phyloP scores from a whole-genome alignment of 1,140 invertebrate genomes.

The Lycorma delicatula region DNA sequence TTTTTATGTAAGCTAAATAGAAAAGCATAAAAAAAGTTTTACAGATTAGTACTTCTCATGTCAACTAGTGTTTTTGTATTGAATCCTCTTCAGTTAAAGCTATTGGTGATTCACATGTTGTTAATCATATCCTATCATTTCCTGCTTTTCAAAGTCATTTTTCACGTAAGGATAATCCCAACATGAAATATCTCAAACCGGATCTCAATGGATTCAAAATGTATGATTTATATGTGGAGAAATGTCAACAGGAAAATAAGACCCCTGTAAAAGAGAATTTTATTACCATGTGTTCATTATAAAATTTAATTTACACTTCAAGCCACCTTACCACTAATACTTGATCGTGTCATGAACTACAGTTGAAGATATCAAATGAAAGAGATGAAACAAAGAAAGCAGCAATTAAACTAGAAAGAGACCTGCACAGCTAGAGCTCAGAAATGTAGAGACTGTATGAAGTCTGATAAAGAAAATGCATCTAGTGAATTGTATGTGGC shows the following conservation, averaged over 20 bases:
- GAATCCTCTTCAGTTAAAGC: no score
- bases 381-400: not conserved
- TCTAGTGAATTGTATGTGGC: not conserved
- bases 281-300: conserved; percentile 20
- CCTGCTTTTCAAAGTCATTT: conserved; percentile 19
- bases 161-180: conserved; percentile 16
- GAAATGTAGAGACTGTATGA: conserved; percentile 4
- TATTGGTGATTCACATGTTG: no score
- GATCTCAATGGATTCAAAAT: conserved; percentile 14
- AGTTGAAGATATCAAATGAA: conserved; percentile 7
- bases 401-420: conserved; percentile 5
- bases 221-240: conserved; percentile 11
- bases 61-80: no score
- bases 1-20: no score
- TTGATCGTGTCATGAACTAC: conserved; percentile 15
- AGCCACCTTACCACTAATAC: conserved; percentile 16
- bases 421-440: conserved; percentile 15
- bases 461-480: not conserved
- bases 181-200: conserved; percentile 14
- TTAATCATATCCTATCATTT: conserved; percentile 17
- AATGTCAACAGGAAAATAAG: not conserved
- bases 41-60: no score
- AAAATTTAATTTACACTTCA: conserved; percentile 19
- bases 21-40: no score
- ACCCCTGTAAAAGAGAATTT: conserved; percentile 14